Evolutionary conservation across 2,888 invertebrate genomes (phyloP), one percentile per base, ranked within the genome.

Genomic region (Sminthurinus aureus): DNA sequence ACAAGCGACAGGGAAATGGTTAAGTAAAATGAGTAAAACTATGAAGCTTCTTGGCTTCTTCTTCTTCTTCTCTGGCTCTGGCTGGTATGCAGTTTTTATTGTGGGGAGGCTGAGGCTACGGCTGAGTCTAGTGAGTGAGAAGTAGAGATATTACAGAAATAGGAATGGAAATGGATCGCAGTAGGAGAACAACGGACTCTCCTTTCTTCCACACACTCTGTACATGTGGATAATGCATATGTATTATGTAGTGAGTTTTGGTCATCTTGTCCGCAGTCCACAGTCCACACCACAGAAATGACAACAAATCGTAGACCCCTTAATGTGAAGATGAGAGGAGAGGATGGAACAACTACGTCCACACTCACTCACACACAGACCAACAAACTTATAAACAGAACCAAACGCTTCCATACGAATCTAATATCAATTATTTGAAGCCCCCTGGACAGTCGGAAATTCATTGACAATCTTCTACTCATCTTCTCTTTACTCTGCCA

Each of bases 371-470:
- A 38, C 38, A 38, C 38, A 38, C 6, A n/a, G 69, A 69, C 22
- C n/a, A n/a, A n/a, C n/a, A n/a, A n/a, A n/a, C n/a, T n/a, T n/a
- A 38, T 6, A 76, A 79, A 67, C 83, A 85, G 67, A 76, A 75
- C 81, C 79, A 80, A 87, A 79, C 83, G 85, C 85, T 86, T 85
- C 85, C 87, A 82, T 82, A 84, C 81, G 83, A 86, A 85, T 86
- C 87, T 86, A 86, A 87, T 87, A 87, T 87, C 87, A 87, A 87
- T 87, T 87, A 87, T 87, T 86, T 85, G 85, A 85, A 86, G 84
- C 86, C 87, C 87, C 87, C 85, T 87, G 87, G 87, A 87, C 86
- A 85, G 87, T 85, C 85, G 87, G 87, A 87, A 87, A 87, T 87
- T 87, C 87, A 87, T 87, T 86, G 87, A 82, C 84, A 86, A 84